A percentile compares a stretch with the other conserved stretches of the same genome.
These are phyloP conservation scores for Crossaster papposus DNA, from an alignment of 53 echinoderm and acorn worm species.

Conservation along the genomic window DNA sequence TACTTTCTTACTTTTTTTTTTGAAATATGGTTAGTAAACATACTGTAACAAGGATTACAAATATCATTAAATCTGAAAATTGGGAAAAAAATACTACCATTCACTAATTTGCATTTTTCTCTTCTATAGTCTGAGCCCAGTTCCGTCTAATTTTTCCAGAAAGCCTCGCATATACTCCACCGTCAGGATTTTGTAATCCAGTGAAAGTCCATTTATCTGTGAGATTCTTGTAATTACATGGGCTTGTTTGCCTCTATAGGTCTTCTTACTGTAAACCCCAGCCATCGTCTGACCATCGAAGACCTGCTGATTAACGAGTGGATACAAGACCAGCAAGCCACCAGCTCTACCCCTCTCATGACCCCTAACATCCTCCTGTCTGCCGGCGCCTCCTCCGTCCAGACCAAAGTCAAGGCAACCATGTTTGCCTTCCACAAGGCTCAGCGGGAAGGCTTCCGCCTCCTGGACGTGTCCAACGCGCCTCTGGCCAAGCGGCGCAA, in stretches of 20 bases:
- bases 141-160: too few species aligned
- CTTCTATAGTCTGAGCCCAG: too few species aligned
- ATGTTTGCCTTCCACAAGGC: slow-evolving; percentile 96
- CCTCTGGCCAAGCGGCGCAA: slow-evolving; percentile 97
- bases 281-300: slow-evolving; percentile 76
- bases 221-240: not conserved
- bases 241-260: slow-evolving; percentile 60
- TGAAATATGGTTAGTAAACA: too few species aligned
- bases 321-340: slow-evolving; percentile 88
- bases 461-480: slow-evolving; percentile 95
- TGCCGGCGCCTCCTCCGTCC: slow-evolving; percentile 71
- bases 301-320: slow-evolving; percentile 89
- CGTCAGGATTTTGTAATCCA: too few species aligned
- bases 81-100: too few species aligned
- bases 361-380: slow-evolving; percentile 90
- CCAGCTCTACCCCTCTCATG: slow-evolving; percentile 95
- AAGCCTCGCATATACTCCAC: too few species aligned
- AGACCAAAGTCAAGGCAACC: slow-evolving; percentile 89
- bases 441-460: slow-evolving; percentile 86
- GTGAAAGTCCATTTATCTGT: not conserved
- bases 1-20: too few species aligned
- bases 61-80: too few species aligned
- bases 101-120: too few species aligned
- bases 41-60: too few species aligned
- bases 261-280: slow-evolving; percentile 85